phyloP scores from a whole-genome alignment of 2,797 vertebrate genomes.

The Anolis apletophallus region DNA sequence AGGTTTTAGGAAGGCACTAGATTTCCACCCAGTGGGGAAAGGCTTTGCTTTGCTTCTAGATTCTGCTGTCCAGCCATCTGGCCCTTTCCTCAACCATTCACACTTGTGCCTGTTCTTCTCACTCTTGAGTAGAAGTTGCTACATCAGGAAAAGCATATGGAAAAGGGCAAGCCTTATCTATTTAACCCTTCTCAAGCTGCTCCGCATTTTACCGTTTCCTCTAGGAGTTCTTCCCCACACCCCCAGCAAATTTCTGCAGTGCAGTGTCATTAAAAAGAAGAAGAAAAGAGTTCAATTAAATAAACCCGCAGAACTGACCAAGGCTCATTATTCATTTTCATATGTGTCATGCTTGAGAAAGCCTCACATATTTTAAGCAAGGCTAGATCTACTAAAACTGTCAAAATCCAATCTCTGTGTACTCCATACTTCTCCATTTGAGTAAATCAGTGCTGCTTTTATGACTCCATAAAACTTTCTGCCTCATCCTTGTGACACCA shows the following conservation, averaged over 20 bases:
- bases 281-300: conserved; percentile 78
- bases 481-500: conserved; percentile 76
- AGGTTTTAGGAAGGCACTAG: neutral
- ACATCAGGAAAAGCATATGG: neutral
- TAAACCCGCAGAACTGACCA: conserved; percentile 69
- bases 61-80: neutral
- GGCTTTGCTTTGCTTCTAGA: neutral
- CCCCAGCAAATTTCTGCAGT: conserved; percentile 71
- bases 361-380: conserved; percentile 80
- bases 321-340: conserved; percentile 76
- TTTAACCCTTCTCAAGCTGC: conserved; percentile 28
- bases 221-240: neutral
- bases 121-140: neutral
- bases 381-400: conserved; percentile 79
- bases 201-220: conserved; percentile 30
- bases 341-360: conserved; percentile 76
- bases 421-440: conserved; percentile 69
- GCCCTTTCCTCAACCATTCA: neutral
- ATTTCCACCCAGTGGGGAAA: neutral
- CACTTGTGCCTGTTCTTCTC: neutral
- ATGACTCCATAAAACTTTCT: conserved; percentile 79
- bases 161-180: neutral
- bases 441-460: conserved; percentile 80
- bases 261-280: conserved; percentile 71
- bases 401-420: conserved; percentile 78